Conservation (phyloP, 2,797 vertebrate species). For the Eulemur mongoz region DNA sequence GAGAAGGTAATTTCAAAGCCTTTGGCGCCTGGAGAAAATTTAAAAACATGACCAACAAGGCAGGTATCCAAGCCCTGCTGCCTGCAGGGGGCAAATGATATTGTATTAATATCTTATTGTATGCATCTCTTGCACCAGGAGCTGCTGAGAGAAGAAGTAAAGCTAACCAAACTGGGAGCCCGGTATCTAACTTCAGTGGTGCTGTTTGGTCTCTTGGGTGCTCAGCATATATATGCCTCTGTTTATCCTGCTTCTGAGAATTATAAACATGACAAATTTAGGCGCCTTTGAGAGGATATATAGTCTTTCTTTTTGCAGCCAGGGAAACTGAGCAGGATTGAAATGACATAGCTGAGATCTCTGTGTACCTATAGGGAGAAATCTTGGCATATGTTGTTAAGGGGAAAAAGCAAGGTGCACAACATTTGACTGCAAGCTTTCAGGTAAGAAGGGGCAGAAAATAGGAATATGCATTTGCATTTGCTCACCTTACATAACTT, state of each 20-base stretch:
- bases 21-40: constrained; percentile 75
- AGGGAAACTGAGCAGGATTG: neutral
- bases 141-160: neutral
- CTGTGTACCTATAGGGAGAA: neutral
- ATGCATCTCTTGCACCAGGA: neutral
- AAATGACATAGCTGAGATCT: neutral
- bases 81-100: neutral
- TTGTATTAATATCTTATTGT: neutral
- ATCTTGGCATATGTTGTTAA: neutral
- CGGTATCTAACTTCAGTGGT: neutral
- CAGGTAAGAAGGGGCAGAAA: neutral
- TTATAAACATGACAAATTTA: neutral
- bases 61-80: constrained; percentile 21
- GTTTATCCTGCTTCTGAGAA: neutral
- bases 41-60: constrained; percentile 65
- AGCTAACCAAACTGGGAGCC: neutral
- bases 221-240: neutral
- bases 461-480: neutral
- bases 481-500: neutral
- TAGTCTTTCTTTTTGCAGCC: neutral
- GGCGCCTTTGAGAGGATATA: neutral
- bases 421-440: neutral
- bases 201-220: neutral
- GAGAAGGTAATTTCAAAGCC: constrained; percentile 77
- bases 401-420: neutral